Percentiles rank a stretch among this genome's conserved stretches.
phyloP scores from a whole-genome alignment of 2,113 vertebrate genomes.

The Capreolus pygargus region DNA sequence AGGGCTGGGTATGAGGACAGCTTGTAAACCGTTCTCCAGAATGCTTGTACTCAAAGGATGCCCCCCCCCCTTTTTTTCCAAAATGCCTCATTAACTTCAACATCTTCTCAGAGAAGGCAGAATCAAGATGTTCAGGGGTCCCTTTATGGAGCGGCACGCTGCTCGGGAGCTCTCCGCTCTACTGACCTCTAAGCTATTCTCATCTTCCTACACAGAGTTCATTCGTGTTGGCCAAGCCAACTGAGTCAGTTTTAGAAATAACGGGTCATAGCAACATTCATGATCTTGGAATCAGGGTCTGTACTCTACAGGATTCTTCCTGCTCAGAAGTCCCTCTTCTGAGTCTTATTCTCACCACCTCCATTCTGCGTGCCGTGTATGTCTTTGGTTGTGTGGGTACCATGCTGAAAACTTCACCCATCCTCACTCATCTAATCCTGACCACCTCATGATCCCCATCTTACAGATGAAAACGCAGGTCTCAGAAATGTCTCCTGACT shows the following conservation, averaged over 20 bases:
- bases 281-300: background rate
- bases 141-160: background rate
- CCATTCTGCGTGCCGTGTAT: fast-evolving
- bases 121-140: background rate
- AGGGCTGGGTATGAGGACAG: background rate
- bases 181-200: background rate
- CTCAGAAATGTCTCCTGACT: background rate
- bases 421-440: background rate
- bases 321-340: background rate
- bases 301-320: background rate
- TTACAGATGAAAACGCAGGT: background rate
- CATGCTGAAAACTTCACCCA: background rate
- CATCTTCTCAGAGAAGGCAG: background rate
- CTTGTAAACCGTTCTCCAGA: background rate
- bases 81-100: background rate
- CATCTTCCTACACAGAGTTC: background rate
- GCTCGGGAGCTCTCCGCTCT: background rate
- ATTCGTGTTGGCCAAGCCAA: background rate
- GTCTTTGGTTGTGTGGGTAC: fast-evolving
- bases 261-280: background rate
- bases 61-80: background rate
- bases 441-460: background rate
- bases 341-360: background rate
- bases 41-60: background rate
- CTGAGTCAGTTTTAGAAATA: background rate